These are phyloP conservation scores for Cyclophora albipunctata DNA, from an alignment of 2,888 invertebrate genomes.

Conservation along the genomic window DNA sequence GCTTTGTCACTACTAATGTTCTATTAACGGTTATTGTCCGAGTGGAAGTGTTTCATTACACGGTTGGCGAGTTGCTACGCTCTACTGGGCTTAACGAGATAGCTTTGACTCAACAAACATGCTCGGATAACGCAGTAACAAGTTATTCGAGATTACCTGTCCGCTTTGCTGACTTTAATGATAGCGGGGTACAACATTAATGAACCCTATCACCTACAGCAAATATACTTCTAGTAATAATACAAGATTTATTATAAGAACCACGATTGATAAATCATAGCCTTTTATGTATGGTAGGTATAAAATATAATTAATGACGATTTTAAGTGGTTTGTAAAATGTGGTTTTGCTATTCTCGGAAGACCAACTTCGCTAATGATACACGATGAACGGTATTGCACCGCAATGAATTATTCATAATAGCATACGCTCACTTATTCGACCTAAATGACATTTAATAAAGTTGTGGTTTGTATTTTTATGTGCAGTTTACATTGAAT, in stretches of 20 bases:
- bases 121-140: slow-evolving; percentile 34
- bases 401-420: slow-evolving; percentile 45
- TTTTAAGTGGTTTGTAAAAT: slow-evolving; percentile 24
- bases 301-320: slow-evolving; percentile 4
- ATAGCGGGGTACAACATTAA: no score
- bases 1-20: slow-evolving; percentile 53
- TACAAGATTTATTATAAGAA: no score
- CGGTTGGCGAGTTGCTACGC: slow-evolving; percentile 55
- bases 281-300: no score
- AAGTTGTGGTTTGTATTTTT: slow-evolving; percentile 9
- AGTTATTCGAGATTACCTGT: slow-evolving; percentile 31
- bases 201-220: background rate
- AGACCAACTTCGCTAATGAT: slow-evolving; percentile 29
- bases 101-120: slow-evolving; percentile 43
- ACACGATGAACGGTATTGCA: slow-evolving; percentile 35
- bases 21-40: slow-evolving; percentile 63
- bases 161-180: no score
- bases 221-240: no score
- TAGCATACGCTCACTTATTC: slow-evolving; percentile 22
- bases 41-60: slow-evolving; percentile 71
- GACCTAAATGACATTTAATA: slow-evolving; percentile 24
- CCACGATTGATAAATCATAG: no score
- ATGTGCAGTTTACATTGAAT: no score
- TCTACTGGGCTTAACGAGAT: slow-evolving; percentile 59
- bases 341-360: slow-evolving; percentile 32